phyloP scores from a whole-genome alignment of 1,140 invertebrate species.

The Colletes latitarsis region DNA sequence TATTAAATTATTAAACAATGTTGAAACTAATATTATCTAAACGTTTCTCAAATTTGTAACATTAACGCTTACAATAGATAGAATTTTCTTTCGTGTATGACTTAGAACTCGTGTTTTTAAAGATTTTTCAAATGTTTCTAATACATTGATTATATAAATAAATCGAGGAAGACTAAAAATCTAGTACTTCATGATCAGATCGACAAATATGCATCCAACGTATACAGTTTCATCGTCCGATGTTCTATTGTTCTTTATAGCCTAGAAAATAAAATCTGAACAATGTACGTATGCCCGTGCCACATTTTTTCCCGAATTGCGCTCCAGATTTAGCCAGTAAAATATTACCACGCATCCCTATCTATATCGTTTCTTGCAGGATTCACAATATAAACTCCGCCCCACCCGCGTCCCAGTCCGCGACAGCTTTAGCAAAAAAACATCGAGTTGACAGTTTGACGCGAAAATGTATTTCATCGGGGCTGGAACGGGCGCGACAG shows the following conservation, averaged over 20 bases:
- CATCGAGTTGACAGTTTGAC: constrained; percentile 35
- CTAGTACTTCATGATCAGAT: too few species aligned
- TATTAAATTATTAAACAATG: too few species aligned
- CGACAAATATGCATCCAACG: neutral
- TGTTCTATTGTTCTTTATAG: neutral
- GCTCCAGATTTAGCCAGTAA: neutral
- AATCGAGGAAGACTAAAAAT: too few species aligned
- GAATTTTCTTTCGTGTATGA: too few species aligned
- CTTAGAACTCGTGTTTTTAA: too few species aligned
- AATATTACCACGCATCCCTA: neutral
- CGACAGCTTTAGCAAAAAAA: neutral
- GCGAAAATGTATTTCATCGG: constrained; percentile 24
- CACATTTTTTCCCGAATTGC: neutral
- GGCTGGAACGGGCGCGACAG: neutral
- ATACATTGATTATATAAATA: too few species aligned
- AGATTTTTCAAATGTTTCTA: too few species aligned
- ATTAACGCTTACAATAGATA: too few species aligned
- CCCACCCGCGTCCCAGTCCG: neutral
- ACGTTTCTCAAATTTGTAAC: too few species aligned
- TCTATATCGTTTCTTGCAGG: neutral
- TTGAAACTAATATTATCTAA: too few species aligned
- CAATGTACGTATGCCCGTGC: neutral
- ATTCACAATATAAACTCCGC: neutral
- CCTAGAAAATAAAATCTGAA: neutral
- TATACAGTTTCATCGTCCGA: neutral